Percentiles rank a stretch among this genome's conserved stretches.
Conservation (phyloP, 2,113 vertebrate genomes). For the Triplophysa dalaica region DNA sequence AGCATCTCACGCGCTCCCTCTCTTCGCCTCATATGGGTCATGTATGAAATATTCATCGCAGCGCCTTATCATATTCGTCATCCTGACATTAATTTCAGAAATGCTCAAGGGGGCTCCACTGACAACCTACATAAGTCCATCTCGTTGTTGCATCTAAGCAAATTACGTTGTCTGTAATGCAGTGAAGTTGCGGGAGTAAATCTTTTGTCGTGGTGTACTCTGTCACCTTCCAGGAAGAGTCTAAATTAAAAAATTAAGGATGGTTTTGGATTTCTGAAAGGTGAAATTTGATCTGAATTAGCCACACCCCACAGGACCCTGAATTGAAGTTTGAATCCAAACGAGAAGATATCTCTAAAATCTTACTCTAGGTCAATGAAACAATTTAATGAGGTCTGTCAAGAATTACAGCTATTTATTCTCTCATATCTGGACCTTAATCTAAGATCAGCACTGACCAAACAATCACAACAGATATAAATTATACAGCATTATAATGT, state of each 20-base stretch:
- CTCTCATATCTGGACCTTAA: too few relatives aligned
- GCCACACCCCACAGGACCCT: constrained; percentile 1
- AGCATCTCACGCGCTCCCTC: background rate
- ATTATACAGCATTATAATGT: too few relatives aligned
- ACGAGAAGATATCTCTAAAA: background rate
- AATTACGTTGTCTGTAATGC: background rate
- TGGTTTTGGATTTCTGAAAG: background rate
- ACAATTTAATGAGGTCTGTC: too few relatives aligned
- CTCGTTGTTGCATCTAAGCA: background rate
- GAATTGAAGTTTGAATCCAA: background rate
- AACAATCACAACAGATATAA: too few relatives aligned
- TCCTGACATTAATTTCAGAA: constrained; percentile 31
- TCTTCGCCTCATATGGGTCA: constrained; percentile 48
- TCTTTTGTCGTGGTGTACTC: background rate
- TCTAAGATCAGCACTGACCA: too few relatives aligned
- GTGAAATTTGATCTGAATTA: background rate
- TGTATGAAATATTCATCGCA: constrained; percentile 52
- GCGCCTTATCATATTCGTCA: constrained; percentile 41
- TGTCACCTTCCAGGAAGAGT: background rate
- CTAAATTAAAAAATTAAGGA: background rate
- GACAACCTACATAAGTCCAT: constrained; percentile 3
- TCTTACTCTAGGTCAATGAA: too few relatives aligned
- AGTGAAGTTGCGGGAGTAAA: background rate
- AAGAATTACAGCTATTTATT: too few relatives aligned
- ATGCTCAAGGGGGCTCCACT: constrained; percentile 30